Evolutionary conservation across 2,888 invertebrate species (phyloP), one percentile per base, ranked within the genome.

Genomic region (Temnothorax unifasciatus): DNA sequence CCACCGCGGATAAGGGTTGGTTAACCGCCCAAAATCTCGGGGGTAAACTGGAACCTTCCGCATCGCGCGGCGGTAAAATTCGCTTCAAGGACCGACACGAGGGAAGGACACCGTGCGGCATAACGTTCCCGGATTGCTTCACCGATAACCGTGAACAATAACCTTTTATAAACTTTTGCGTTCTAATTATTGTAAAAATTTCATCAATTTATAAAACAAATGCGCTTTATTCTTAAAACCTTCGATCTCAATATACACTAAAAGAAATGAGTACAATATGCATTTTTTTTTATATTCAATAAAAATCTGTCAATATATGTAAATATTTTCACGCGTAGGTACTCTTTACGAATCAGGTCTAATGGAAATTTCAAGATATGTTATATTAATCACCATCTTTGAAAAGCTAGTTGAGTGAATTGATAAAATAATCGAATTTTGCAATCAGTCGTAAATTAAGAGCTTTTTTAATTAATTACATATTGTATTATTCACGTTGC

Each of bases 31-130:
- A 69, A 75, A 79, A 52, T 86, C 79, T 73, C 44, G 83, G 81
- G 87, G 90, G 85, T 84, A 83, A 87, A 90, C 63, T 74, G 91
- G 61, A 63, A 90, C 87, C 93, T 92, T 91, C 92, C 81, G 54
- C 90, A 93, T 90, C 94, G 86, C 90, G 64, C 63, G 91, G 91
- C 84, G 94, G 93, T 93, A 93, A 93, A 83, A 88, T 87, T 85
- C 69, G 25, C 41, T 15, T 1, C 5, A 41, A 25, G 61, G 25
- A 81, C 61, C 59, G 79, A 81, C 59, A 15, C 50, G 71, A 50
- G 38, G 38, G 38, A 81, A 81, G 59, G 69, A 69, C 29, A 34
- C 8, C n/a, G 41, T 2, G 57, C 15, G 25, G 1, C 25, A 11
- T 69, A 34, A 18, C 11, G 50, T 34, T 29, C 6, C 18, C 18